Base-by-base conservation (phyloP, 2,113 vertebrate species). In the Bubo bubo region DNA sequence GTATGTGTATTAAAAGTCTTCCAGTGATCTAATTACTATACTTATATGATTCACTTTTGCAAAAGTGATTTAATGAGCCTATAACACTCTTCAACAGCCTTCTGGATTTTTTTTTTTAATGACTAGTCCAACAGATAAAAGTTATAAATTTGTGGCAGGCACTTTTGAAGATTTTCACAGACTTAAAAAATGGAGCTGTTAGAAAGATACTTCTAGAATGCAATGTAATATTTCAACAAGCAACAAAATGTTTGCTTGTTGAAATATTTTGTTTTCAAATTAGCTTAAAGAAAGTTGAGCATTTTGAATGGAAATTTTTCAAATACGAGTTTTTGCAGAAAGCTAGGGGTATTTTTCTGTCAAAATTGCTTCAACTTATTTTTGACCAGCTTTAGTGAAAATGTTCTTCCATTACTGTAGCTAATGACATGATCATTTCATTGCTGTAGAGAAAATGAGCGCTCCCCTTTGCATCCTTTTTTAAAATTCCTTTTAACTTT, bases 11-110 rank as follows among this genome's bases (percentile, higher is more conserved):
- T 83, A 68, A 39, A 45, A 75, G 8, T 12, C 66, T 93, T 85
- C 58, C 58, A 64, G 35, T 32, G n/a, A 47, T 83, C 60, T 94
- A 95, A 96, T 97, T 93, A 91, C 59, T 95, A 28, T n/a, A 72
- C 58, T 75, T 45, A 37, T 10, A 71, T 8, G 16, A 91, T 75
- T 94, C 50, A 58, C 20, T 92, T 87, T 35, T 89, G 72, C 39
- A 83, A 27, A 82, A 89, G 34, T 20, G 20, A 71, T 70, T 91
- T 95, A 92, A 67, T 86, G 68, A 93, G 70, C 43, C 52, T 22
- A 0, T 76, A 72, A 67, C 32, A 63, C 47, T 95, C 93, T 93
- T 76, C 77, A 81, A 68, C 60, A 77, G 43, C 47, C 34, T 35
- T 30, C 66, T 55, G 35, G 15, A 30, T 68, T 24, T 72, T 28